Evolutionary conservation across 2,797 vertebrate species (phyloP).

Genomic region (Hydrolagus colliei): DNA sequence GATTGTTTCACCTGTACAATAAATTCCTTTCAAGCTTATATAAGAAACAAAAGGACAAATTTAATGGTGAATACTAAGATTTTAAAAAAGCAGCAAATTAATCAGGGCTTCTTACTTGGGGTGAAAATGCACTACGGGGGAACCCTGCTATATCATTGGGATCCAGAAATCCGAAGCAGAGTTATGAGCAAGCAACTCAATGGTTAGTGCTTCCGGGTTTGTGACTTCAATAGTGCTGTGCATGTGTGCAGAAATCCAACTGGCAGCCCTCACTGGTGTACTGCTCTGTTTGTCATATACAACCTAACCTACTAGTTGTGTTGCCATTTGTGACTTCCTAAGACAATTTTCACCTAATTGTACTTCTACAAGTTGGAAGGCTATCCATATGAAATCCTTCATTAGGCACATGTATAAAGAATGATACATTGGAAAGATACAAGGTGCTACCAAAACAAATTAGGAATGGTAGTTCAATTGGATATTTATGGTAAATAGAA

Average conservation of each 20-base stretch:
- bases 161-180: too few relatives aligned
- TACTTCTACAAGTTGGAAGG: neutral
- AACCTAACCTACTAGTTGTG: too few relatives aligned
- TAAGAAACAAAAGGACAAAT: neutral
- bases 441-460: neutral
- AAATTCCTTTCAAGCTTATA: conserved; percentile 18
- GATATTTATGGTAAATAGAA: neutral
- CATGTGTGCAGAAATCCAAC: too few relatives aligned
- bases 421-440: neutral
- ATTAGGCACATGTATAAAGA: neutral
- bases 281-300: too few relatives aligned
- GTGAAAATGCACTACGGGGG: neutral
- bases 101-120: neutral
- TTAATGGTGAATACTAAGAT: neutral
- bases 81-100: neutral
- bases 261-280: too few relatives aligned
- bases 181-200: too few relatives aligned
- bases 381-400: neutral
- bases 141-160: too few relatives aligned
- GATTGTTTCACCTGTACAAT: neutral
- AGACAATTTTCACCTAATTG: neutral
- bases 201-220: too few relatives aligned
- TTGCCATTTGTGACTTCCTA: too few relatives aligned
- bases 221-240: too few relatives aligned
- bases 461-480: neutral